Evolutionary conservation across 2,888 invertebrate genomes (phyloP).

Genomic region (Eremobia ochroleuca): DNA sequence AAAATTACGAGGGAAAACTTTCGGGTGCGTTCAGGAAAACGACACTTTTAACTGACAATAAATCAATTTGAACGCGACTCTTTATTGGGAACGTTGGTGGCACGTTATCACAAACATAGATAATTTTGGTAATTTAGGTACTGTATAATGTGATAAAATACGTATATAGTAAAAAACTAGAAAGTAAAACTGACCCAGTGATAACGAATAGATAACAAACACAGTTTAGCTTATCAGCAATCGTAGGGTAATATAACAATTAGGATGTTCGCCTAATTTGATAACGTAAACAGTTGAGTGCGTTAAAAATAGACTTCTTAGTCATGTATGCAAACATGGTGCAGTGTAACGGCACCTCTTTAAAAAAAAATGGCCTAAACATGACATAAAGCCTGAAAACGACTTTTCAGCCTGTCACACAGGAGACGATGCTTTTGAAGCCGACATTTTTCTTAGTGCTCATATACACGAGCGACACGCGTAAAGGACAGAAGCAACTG

Average conservation of each 20-base stretch:
- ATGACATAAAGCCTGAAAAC: neutral
- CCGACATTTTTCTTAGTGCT: neutral
- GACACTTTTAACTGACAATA: conserved; percentile 31
- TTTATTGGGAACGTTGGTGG: conserved; percentile 33
- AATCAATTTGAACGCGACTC: conserved; percentile 7
- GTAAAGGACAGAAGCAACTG: too few species aligned
- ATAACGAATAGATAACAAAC: conserved; percentile 44
- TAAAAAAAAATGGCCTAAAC: neutral
- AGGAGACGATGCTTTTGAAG: neutral
- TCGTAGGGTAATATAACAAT: conserved; percentile 51
- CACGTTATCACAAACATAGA: conserved; percentile 42
- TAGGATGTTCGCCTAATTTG: conserved; percentile 54
- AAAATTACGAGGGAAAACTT: neutral
- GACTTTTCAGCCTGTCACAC: neutral
- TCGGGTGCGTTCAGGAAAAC: conserved; percentile 20
- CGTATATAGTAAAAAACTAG: conserved; percentile 32
- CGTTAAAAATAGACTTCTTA: conserved; percentile 38
- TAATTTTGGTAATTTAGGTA: conserved; percentile 42
- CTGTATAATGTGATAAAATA: conserved; percentile 37
- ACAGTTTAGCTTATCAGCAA: conserved; percentile 48
- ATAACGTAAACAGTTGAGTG: conserved; percentile 51
- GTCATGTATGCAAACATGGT: neutral
- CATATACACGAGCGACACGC: too few species aligned
- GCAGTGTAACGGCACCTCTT: neutral
- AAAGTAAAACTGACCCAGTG: conserved; percentile 47